These are phyloP conservation scores for Tetheella fluctuosa DNA, from an alignment of 2,888 invertebrate genomes.

Conservation along the genomic window DNA sequence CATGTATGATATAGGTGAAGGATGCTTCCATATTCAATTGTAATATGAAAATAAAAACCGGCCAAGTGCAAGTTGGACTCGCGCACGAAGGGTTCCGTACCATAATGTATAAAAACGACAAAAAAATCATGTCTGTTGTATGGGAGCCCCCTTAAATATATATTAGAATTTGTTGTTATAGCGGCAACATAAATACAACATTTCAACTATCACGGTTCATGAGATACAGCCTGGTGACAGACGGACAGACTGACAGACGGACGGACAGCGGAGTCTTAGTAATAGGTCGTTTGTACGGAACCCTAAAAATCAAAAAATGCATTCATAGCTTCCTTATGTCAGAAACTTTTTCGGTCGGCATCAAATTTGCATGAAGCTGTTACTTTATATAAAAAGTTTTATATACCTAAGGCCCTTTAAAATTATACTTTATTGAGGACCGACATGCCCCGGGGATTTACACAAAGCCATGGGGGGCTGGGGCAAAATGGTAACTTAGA, in stretches of 20 bases:
- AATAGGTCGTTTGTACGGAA: too few species aligned
- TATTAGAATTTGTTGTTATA: too few species aligned
- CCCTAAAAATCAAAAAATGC: neutral
- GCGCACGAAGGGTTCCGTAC: too few species aligned
- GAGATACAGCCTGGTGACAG: too few species aligned
- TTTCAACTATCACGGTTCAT: too few species aligned
- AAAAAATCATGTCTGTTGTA: too few species aligned
- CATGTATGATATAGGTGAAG: neutral
- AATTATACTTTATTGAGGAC: neutral
- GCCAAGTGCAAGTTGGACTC: too few species aligned
- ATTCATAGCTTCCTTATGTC: neutral
- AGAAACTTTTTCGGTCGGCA: neutral
- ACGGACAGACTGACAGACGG: too few species aligned
- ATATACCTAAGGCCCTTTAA: neutral
- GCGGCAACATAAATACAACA: too few species aligned
- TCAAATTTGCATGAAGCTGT: neutral
- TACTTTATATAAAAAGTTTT: neutral
- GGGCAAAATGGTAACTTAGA: neutral
- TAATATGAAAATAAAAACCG: neutral
- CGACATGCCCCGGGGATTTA: neutral
- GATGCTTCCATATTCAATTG: neutral
- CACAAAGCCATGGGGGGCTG: neutral
- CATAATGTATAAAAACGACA: too few species aligned
- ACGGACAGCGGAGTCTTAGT: too few species aligned
- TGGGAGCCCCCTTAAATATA: too few species aligned